A percentile compares a stretch with the other conserved stretches of the same genome.
Evolutionary conservation across 2,113 vertebrate genomes (phyloP).

Genomic region (Bambusicola thoracicus): DNA sequence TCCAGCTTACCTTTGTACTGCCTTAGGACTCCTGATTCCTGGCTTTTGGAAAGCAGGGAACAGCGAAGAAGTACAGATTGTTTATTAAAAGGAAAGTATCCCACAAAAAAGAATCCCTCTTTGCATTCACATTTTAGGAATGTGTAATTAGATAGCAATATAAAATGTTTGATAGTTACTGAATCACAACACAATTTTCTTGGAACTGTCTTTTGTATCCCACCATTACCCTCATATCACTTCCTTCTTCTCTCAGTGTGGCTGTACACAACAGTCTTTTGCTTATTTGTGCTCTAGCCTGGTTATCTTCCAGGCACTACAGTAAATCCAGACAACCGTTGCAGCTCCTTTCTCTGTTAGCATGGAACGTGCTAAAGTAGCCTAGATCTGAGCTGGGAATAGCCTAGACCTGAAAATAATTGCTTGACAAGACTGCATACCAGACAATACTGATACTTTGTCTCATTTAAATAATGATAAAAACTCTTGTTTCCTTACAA

Average conservation of each 20-base stretch:
- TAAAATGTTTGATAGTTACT: not conserved
- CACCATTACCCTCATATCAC: rapidly evolving
- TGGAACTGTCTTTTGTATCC: not conserved
- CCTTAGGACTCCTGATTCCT: not conserved
- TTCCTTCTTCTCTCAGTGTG: not conserved
- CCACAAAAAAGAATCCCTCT: not conserved
- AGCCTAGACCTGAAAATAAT: constrained; percentile 44
- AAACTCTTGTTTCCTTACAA: not conserved
- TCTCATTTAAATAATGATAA: constrained; percentile 40
- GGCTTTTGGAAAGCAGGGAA: not conserved
- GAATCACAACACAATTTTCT: constrained; percentile 5
- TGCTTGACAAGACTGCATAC: constrained; percentile 44
- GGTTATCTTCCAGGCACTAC: constrained; percentile 17
- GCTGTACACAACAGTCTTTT: not conserved
- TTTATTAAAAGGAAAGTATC: not conserved
- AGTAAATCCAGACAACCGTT: constrained; percentile 25
- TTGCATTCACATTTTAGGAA: not conserved
- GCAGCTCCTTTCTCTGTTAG: constrained; percentile 17
- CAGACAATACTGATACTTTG: constrained; percentile 12
- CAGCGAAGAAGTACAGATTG: not conserved
- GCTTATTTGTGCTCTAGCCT: constrained; percentile 11
- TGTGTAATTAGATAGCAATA: not conserved
- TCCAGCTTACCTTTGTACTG: not conserved
- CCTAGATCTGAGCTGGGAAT: constrained; percentile 34
- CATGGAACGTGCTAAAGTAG: constrained; percentile 56